These are phyloP conservation scores for Crypturellus tataupa DNA, from an alignment of 2,797 vertebrate species.

Conservation along the genomic window DNA sequence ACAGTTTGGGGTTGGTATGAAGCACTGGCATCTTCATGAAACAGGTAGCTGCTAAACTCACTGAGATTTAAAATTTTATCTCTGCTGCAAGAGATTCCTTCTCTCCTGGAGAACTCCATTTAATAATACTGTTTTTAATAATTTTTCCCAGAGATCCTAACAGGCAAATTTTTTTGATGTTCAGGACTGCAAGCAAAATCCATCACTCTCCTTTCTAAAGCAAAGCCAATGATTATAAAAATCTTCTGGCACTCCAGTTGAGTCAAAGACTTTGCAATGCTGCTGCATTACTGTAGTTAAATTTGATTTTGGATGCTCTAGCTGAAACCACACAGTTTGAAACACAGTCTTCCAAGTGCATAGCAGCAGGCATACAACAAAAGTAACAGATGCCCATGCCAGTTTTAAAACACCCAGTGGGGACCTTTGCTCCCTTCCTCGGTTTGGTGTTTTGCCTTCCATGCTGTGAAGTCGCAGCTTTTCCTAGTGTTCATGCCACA, in stretches of 20 bases:
- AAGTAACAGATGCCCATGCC: not conserved
- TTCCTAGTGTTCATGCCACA: not conserved
- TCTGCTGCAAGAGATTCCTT: not conserved
- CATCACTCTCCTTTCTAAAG: not conserved
- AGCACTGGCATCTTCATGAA: not conserved
- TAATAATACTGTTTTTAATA: not conserved
- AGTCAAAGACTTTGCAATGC: not conserved
- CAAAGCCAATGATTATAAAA: not conserved
- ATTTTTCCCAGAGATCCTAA: not conserved
- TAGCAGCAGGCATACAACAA: not conserved
- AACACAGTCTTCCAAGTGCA: not conserved
- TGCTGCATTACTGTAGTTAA: rapidly evolving
- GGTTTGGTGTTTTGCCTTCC: not conserved
- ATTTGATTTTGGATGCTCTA: not conserved
- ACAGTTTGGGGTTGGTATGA: not conserved
- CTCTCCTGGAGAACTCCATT: not conserved
- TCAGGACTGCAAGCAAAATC: not conserved
- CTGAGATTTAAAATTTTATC: not conserved
- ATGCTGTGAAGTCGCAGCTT: not conserved
- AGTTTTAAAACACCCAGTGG: not conserved
- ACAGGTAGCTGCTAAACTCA: not conserved
- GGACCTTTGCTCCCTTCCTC: not conserved
- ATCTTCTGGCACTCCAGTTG: not conserved
- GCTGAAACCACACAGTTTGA: not conserved
- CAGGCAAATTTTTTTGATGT: not conserved